Percentiles rank a stretch among this genome's conserved stretches.
Conservation (phyloP, 1,140 invertebrate species). For the Diachasmimorpha longicaudata region DNA sequence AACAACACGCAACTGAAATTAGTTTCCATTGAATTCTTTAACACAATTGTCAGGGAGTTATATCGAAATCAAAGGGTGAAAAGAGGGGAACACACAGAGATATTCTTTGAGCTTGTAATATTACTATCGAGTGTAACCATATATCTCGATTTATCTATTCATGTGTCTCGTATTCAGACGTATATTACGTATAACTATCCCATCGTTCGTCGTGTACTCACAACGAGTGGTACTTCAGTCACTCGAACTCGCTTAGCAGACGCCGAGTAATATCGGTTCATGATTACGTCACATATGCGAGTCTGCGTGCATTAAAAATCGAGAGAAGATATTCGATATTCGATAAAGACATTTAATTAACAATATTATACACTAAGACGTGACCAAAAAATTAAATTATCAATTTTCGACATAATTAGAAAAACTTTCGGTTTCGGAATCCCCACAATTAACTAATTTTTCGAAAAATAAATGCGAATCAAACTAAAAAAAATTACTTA, state of each 20-base stretch:
- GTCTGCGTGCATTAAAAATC: not conserved
- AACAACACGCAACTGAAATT: not conserved
- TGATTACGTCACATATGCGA: conserved; percentile 32
- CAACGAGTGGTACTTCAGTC: conserved; percentile 31
- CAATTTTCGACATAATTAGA: no score
- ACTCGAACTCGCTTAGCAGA: conserved; percentile 29
- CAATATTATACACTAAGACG: no score
- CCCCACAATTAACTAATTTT: no score
- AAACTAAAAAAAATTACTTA: no score
- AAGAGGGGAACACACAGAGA: not conserved
- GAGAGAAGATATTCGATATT: no score
- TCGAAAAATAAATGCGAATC: no score
- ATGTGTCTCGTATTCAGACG: not conserved
- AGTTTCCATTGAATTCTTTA: not conserved
- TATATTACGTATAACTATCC: not conserved
- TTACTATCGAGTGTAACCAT: not conserved
- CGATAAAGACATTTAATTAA: not conserved
- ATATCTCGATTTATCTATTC: not conserved
- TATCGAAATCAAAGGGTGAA: not conserved
- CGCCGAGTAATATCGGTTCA: conserved; percentile 34
- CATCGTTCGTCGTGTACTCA: not conserved
- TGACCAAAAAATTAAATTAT: no score
- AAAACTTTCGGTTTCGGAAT: no score
- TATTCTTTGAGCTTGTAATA: not conserved
- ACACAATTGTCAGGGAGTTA: not conserved